phyloP scores from a whole-genome alignment of 2,797 vertebrate genomes.

The Clarias pachynema region DNA sequence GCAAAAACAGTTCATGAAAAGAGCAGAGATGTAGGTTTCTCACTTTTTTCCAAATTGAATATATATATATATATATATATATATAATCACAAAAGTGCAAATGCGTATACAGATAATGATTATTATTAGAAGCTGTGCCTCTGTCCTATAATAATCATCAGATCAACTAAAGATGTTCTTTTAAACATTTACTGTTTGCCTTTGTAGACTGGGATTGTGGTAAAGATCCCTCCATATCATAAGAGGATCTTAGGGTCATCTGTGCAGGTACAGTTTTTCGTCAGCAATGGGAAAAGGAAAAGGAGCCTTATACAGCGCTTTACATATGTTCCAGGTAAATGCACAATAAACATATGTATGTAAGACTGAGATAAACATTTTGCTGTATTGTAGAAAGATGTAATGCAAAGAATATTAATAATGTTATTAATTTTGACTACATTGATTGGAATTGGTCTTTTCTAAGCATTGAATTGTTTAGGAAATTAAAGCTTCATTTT shows the following conservation, averaged over 20 bases:
- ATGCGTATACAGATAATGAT: background rate
- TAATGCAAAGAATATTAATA: background rate
- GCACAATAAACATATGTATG: background rate
- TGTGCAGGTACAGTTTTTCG: conserved; percentile 89
- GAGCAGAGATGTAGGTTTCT: conserved; percentile 82
- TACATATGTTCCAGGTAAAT: conserved; percentile 85
- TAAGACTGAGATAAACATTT: background rate
- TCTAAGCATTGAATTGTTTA: background rate
- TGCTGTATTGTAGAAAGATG: background rate
- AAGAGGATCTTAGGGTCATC: conserved; percentile 77
- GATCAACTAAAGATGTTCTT: background rate
- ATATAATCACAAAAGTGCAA: background rate
- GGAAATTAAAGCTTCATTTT: background rate
- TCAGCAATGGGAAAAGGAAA: conserved; percentile 93
- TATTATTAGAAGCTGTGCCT: background rate
- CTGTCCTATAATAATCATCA: too few relatives aligned
- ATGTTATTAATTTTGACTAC: background rate
- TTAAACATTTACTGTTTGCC: background rate
- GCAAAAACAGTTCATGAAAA: conserved; percentile 85
- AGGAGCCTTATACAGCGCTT: conserved; percentile 87
- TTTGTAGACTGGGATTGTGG: conserved; percentile 83
- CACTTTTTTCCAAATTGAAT: background rate
- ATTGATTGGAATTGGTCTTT: background rate
- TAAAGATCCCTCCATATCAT: conserved; percentile 90
- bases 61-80: background rate